A percentile compares a stretch with the other conserved stretches of the same genome.
phyloP scores from a whole-genome alignment of 2,797 vertebrate species.

The Arnoldichthys spilopterus region DNA sequence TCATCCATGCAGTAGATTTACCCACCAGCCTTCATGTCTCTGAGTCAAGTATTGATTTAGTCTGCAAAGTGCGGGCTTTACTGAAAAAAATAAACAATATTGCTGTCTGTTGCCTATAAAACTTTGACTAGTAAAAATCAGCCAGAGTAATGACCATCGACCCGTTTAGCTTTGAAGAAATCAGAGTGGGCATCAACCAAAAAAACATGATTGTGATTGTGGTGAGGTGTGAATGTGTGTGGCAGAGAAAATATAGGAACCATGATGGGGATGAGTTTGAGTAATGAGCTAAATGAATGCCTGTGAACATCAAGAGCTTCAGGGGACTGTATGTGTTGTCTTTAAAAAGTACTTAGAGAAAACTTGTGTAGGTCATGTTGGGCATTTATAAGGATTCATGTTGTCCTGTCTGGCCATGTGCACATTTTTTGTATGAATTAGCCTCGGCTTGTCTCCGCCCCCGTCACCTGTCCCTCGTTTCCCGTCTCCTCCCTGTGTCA shows the following conservation, averaged over 20 bases:
- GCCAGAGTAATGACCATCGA: no score
- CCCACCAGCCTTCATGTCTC: background rate
- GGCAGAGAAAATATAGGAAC: constrained; percentile 28
- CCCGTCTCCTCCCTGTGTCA: no score
- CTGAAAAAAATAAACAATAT: background rate
- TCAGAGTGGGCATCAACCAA: no score
- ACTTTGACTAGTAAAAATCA: background rate
- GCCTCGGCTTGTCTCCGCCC: no score
- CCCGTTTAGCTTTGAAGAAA: no score
- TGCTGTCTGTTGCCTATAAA: background rate
- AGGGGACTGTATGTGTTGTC: background rate
- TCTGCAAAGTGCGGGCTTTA: no score
- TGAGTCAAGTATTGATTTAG: background rate
- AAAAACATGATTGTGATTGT: no score
- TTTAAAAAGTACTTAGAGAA: background rate
- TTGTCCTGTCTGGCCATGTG: no score
- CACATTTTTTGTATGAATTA: no score
- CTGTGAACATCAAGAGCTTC: background rate
- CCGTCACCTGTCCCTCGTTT: no score
- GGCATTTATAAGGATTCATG: background rate
- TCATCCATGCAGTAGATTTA: background rate
- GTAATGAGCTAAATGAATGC: background rate
- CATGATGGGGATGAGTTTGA: background rate
- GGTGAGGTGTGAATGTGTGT: no score
- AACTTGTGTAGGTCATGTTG: constrained; percentile 19